phyloP scores from a whole-genome alignment of 2,888 invertebrate species.

The Lasioglossum zephyrum region DNA sequence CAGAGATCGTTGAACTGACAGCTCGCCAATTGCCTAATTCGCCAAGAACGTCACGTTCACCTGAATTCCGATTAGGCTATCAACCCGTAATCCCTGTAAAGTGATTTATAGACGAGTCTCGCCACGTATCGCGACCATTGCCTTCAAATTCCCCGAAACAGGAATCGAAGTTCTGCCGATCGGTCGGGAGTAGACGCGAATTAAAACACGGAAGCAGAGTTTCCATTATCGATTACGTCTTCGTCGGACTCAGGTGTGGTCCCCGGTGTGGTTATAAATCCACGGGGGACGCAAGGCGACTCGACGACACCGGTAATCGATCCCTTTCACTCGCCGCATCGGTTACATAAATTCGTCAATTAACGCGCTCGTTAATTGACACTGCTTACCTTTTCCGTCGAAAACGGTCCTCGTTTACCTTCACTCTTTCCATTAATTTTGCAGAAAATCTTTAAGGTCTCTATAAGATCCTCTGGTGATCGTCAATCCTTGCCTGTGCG shows the following conservation, averaged over 20 bases:
- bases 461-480: neutral
- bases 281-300: neutral
- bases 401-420: neutral
- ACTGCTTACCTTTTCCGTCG: neutral
- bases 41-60: neutral
- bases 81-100: slow-evolving; percentile 9
- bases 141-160: neutral
- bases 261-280: slow-evolving; percentile 46
- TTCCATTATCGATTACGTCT: slow-evolving; percentile 65
- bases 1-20: neutral
- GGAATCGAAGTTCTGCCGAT: slow-evolving; percentile 1
- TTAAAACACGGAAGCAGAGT: slow-evolving; percentile 50
- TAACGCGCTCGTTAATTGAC: slow-evolving; percentile 31
- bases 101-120: slow-evolving; percentile 10
- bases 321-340: slow-evolving; percentile 49
- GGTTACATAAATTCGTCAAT: slow-evolving; percentile 48
- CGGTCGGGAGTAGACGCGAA: slow-evolving; percentile 26
- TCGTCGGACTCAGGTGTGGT: slow-evolving; percentile 43
- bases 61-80: neutral
- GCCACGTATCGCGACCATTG: slow-evolving; percentile 21
- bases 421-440: neutral
- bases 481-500: neutral
- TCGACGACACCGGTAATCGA: slow-evolving; percentile 58
- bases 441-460: neutral
- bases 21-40: neutral